Base-by-base conservation (phyloP, 2,797 vertebrate species). In the Poeciliopsis paucimaculata region DNA sequence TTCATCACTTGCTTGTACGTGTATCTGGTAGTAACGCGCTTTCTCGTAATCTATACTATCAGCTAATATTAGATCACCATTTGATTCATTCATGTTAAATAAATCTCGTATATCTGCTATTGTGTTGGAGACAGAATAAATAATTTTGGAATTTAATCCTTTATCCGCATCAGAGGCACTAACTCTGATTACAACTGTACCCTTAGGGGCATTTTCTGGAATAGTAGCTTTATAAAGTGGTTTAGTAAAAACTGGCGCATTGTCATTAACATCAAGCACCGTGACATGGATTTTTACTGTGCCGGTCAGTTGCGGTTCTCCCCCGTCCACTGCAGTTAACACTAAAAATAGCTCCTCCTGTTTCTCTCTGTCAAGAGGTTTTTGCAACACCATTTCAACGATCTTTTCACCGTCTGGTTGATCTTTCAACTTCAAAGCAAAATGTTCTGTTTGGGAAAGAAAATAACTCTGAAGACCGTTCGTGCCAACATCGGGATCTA, bases 241-340 rank as follows among this genome's bases (percentile, higher is more conserved):
- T 55, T 95, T 89, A 4, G 43, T 84, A 87, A 93, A 97, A 66
- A 96, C 73, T 0, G 96, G 96, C 0, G 93, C 39, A 39, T 96
- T 96, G 34, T 96, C 96, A 79, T 96, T 96, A 0, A 0, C 89
- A 23, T 96, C 96, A 4, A 94, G 87, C 0, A 96, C 91, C 2
- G 82, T 92, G 45, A 96, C 93, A 26, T 92, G 86, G 36, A 89
- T 86, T 16, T 92, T 95, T 0, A 94, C 94, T 5, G 93, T 94
- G 47, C 91, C 91, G 4, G 91, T 87, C 80, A 92, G 79, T 49
- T 93, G 86, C 1, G 95, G 95, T 6, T 93, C 88, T 0, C 96
- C 96, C 0, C 96, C 94, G 20, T 96, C 96, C 0, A 88, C 5
- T 1, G 95, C 96, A 0, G 90, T 96, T 5, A 97, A 75, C 5